phyloP scores from a whole-genome alignment of 2,797 vertebrate genomes.

The Aphelocoma californica region DNA sequence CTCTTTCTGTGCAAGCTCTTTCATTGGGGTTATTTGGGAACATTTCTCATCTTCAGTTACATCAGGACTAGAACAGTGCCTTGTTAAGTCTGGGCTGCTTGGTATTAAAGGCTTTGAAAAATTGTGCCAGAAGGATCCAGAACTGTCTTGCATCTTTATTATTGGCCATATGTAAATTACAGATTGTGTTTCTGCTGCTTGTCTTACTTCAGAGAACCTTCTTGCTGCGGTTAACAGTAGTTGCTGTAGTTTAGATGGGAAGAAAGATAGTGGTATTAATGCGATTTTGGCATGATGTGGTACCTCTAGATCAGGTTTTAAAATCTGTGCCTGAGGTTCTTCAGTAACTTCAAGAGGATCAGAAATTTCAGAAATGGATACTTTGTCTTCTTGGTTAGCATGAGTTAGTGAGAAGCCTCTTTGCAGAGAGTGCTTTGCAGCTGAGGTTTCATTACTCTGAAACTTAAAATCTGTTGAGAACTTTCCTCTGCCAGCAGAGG shows the following conservation, averaged over 20 bases:
- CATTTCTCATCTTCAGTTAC: neutral
- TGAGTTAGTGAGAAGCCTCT: neutral
- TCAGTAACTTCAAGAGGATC: neutral
- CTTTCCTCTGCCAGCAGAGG: neutral
- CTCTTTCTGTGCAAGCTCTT: neutral
- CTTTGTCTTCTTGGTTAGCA: neutral
- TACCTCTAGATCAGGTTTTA: conserved; percentile 40
- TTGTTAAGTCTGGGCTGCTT: neutral
- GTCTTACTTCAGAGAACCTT: neutral
- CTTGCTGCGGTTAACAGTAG: neutral
- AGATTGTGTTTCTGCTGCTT: neutral
- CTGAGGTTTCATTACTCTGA: neutral
- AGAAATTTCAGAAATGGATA: neutral
- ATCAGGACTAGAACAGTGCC: neutral
- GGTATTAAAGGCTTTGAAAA: neutral
- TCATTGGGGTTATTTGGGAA: neutral
- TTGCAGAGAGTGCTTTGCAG: neutral
- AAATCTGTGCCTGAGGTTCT: neutral
- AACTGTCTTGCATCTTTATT: neutral
- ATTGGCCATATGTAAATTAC: conserved; percentile 38
- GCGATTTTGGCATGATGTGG: neutral
- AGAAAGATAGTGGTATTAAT: neutral
- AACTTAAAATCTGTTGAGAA: neutral
- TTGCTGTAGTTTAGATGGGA: conserved; percentile 11
- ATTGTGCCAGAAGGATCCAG: neutral